phyloP scores from a whole-genome alignment of 2,797 vertebrate genomes.

The Gymnopithys bicolor region DNA sequence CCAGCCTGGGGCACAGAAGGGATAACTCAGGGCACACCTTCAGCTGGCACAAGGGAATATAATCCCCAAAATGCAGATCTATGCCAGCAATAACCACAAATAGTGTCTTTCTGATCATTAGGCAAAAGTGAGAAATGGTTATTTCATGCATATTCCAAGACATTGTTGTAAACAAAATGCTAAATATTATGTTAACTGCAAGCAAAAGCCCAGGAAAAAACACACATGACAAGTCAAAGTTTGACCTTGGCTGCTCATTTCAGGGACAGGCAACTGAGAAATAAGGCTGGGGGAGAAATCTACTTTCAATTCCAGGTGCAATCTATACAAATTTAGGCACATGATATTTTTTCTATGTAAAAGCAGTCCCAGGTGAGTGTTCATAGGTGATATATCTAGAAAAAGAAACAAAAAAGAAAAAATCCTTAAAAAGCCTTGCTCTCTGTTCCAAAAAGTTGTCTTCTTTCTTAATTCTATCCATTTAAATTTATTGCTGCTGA shows the following conservation, averaged over 20 bases:
- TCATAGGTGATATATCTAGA: slow-evolving; percentile 1
- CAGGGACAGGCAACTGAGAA: neutral
- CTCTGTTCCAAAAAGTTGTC: slow-evolving; percentile 54
- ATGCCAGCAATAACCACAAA: neutral
- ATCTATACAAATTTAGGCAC: neutral
- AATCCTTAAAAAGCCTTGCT: neutral
- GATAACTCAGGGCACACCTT: neutral
- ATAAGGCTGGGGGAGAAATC: neutral
- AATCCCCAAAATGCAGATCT: neutral
- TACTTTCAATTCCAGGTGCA: slow-evolving; percentile 25
- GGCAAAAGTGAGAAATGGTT: neutral
- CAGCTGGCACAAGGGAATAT: neutral
- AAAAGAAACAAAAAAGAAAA: neutral
- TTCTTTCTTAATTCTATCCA: slow-evolving; percentile 41
- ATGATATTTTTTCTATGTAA: neutral
- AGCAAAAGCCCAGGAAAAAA: neutral
- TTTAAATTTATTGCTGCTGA: slow-evolving; percentile 61
- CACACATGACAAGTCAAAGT: neutral
- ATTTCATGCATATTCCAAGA: neutral
- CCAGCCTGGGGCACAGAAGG: neutral
- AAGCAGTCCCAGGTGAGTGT: slow-evolving; percentile 30
- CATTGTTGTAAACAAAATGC: neutral
- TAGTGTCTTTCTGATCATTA: rapidly evolving
- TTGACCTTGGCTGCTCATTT: neutral
- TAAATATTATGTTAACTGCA: neutral